A percentile compares a stretch with the other conserved stretches of the same genome.
Evolutionary conservation across 2,888 invertebrate genomes (phyloP).

Genomic region (Timema cristinae): DNA sequence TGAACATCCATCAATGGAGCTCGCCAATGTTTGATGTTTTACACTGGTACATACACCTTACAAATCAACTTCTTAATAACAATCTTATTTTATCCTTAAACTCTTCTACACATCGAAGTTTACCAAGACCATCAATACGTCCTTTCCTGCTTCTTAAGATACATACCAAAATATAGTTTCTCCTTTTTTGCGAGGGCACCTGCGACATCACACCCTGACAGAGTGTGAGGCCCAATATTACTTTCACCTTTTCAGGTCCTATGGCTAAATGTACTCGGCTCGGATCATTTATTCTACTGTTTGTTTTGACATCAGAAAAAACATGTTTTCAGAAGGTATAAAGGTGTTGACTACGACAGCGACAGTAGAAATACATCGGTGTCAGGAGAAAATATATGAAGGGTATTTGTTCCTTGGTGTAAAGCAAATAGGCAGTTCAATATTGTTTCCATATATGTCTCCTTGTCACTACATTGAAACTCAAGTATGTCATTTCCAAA

Average conservation of each 20-base stretch:
- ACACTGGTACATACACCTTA: too few relatives aligned
- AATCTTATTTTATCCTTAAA: not conserved
- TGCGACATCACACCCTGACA: not conserved
- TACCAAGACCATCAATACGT: not conserved
- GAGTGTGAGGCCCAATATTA: not conserved
- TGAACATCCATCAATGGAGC: too few relatives aligned
- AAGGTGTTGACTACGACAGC: not conserved
- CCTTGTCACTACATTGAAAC: not conserved
- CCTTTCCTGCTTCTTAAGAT: not conserved
- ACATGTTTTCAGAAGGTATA: not conserved
- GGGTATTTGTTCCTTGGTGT: not conserved
- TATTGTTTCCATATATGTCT: not conserved
- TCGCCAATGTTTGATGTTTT: too few relatives aligned
- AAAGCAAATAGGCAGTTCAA: not conserved
- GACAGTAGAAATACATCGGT: not conserved
- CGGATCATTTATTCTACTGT: not conserved
- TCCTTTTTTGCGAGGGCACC: too few relatives aligned
- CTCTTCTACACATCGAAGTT: not conserved
- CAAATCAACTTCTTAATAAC: too few relatives aligned
- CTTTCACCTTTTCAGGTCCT: not conserved
- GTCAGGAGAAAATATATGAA: not conserved
- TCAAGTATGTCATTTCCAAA: not conserved
- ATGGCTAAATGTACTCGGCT: not conserved
- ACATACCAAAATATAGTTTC: not conserved
- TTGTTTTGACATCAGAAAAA: not conserved